Evolutionary conservation across 2,888 invertebrate species (phyloP).

Genomic region (Andrena bicolor): DNA sequence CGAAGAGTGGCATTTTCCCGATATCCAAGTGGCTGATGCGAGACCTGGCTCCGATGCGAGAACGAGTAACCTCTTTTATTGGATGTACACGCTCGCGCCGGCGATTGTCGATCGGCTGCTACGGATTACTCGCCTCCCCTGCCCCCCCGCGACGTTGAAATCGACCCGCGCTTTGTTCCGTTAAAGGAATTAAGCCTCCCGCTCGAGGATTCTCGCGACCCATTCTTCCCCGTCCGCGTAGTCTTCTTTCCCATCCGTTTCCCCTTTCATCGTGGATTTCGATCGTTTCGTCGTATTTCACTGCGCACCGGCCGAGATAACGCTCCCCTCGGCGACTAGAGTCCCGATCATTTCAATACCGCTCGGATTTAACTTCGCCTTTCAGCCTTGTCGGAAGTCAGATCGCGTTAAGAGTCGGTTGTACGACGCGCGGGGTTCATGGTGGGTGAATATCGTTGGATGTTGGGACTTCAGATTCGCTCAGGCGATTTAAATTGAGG

Average conservation of each 20-base stretch:
- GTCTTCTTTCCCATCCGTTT: background rate
- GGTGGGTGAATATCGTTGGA: too few relatives aligned
- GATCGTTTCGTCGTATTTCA: too few relatives aligned
- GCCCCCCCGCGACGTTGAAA: background rate
- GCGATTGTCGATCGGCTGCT: conserved; percentile 22
- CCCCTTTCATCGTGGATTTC: background rate
- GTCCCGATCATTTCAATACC: too few relatives aligned
- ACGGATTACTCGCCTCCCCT: conserved; percentile 14
- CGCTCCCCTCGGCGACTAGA: too few relatives aligned
- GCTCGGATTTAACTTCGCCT: too few relatives aligned
- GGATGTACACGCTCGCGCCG: conserved; percentile 37
- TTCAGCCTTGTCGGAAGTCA: too few relatives aligned
- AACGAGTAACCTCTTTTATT: conserved; percentile 56
- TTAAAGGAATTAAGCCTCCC: conserved; percentile 7
- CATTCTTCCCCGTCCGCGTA: background rate
- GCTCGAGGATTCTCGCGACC: background rate
- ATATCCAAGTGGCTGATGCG: conserved; percentile 55
- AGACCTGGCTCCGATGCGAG: conserved; percentile 36
- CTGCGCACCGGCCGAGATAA: too few relatives aligned
- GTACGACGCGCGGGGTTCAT: too few relatives aligned
- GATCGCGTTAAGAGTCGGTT: too few relatives aligned
- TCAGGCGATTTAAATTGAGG: too few relatives aligned
- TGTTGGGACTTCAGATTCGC: too few relatives aligned
- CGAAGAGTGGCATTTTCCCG: conserved; percentile 62
- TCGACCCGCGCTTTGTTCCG: conserved; percentile 36